Base-by-base conservation (phyloP, 2,888 invertebrate species). In the Pristionchus japonicus region DNA sequence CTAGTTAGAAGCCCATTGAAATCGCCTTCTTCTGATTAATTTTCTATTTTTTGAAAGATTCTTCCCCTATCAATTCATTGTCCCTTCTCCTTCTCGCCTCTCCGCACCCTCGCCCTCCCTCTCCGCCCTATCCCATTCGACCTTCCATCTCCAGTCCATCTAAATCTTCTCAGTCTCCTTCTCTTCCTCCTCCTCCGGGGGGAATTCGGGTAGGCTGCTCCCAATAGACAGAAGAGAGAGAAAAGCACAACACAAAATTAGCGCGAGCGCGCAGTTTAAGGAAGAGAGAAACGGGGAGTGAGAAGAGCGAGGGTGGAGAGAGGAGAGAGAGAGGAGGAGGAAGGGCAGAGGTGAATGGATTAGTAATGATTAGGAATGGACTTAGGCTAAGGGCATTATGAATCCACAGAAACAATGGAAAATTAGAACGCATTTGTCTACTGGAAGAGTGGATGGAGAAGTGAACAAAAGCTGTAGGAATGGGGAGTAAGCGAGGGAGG, bases 81-180 rank as follows among this genome's bases (percentile, higher is more conserved):
- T 67, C 67, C 67, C 67, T 31, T 31, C 23, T 67, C 13, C 17
- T 23, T 57, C 67, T 34, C n/a, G n/a, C n/a, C n/a, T n/a, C 67
- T 31, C 67, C 31, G 9, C 67, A 67, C 67, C 34, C 34, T 64
- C 27, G n/a, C 64, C 64, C 64, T 61, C n/a, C 11, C 27, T 31
- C 31, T 13, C n/a, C n/a, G n/a, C n/a, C n/a, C 67, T 67, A 67
- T 31, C 77, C 77, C 77, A 34, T 70, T 47, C 77, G 77, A 77
- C 77, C 77, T 77, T 77, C 43, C 43, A 77, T 77, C 77, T 77
- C 43, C 6, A 40, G 77, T 77, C 77, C 77, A 77, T 77, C 77
- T 77, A 77, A 77, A 77, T 77, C 77, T 77, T 77, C 77, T 77
- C 77, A 77, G 77, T 77, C 77, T 47, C 27, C 57, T n/a, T n/a